Conservation (phyloP, 35 echinoderm and acorn worm genomes). For the Lytechinus pictus region DNA sequence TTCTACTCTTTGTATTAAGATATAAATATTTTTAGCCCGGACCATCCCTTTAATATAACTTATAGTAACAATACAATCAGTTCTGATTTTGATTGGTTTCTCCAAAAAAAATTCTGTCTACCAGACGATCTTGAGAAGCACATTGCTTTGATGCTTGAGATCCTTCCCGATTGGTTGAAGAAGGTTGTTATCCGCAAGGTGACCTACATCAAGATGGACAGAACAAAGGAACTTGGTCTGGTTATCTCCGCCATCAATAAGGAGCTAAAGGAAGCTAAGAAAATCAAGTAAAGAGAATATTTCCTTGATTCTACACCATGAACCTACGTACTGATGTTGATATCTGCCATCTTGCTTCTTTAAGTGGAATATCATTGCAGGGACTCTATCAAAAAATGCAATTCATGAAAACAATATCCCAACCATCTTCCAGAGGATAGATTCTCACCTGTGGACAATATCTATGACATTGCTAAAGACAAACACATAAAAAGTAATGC, state of each 20-base stretch:
- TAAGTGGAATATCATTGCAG: neutral
- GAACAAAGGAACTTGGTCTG: neutral
- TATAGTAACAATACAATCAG: too few species aligned
- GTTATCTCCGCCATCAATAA: constrained; percentile 13
- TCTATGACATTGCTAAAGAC: too few species aligned
- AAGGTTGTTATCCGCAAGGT: constrained; percentile 43
- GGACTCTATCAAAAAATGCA: neutral
- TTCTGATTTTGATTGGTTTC: too few species aligned
- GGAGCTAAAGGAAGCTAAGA: neutral
- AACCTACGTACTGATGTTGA: neutral
- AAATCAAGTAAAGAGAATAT: neutral
- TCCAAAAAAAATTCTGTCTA: too few species aligned
- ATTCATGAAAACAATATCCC: too few species aligned
- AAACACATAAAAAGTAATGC: too few species aligned
- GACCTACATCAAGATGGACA: constrained; percentile 37
- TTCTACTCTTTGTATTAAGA: too few species aligned
- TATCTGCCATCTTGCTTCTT: neutral
- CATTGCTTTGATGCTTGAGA: constrained; percentile 38
- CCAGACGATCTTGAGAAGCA: constrained; percentile 36
- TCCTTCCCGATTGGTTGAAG: constrained; percentile 44
- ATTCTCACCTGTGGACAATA: too few species aligned
- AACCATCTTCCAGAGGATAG: too few species aligned
- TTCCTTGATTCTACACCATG: neutral
- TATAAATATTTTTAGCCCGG: too few species aligned
- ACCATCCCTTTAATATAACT: too few species aligned